Evolutionary conservation across 2,888 invertebrate species (phyloP), one percentile per base, ranked within the genome.

Genomic region (Mayetiola destructor): DNA sequence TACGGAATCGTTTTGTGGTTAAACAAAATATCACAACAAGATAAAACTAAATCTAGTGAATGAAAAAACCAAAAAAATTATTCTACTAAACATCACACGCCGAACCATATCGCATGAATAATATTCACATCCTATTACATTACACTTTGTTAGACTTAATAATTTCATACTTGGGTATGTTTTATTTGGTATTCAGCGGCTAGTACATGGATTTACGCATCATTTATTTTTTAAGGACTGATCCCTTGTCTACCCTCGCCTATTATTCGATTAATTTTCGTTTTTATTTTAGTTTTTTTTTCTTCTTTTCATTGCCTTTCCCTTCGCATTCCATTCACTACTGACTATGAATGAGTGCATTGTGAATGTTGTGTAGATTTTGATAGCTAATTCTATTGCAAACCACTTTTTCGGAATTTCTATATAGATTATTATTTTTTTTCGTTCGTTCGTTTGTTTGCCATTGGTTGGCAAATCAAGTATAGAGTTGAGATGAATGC

Each of bases 151-250:
- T 32, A n/a, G n/a, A n/a, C n/a, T n/a, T n/a, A n/a, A n/a, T n/a
- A n/a, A n/a, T n/a, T n/a, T n/a, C n/a, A n/a, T n/a, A n/a, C n/a
- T 32, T 27, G 48, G 23, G 48, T 48, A 27, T 16, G 27, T n/a
- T 48, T 16, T 23, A 23, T 27, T 48, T 48, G 27, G n/a, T 23
- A 48, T 48, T 10, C 27, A 16, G 23, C 27, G 23, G 27, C 23
- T 23, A 27, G 48, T 48, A 48, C 48, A 63, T 63, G 58, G 63
- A 62, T 61, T 62, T 61, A 61, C 63, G 63, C 62, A 61, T 63
- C 62, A 63, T 63, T 62, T 61, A 62, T 61, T 52, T 59, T 54
- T 62, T 60, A 62, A 63, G 63, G 56, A 62, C 29, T 62, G 60
- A 60, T 59, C 53, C 48, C 56, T 56, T 56, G 48, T 56, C 35